phyloP scores from a whole-genome alignment of 2,797 vertebrate species.

The Liparis tanakae region DNA sequence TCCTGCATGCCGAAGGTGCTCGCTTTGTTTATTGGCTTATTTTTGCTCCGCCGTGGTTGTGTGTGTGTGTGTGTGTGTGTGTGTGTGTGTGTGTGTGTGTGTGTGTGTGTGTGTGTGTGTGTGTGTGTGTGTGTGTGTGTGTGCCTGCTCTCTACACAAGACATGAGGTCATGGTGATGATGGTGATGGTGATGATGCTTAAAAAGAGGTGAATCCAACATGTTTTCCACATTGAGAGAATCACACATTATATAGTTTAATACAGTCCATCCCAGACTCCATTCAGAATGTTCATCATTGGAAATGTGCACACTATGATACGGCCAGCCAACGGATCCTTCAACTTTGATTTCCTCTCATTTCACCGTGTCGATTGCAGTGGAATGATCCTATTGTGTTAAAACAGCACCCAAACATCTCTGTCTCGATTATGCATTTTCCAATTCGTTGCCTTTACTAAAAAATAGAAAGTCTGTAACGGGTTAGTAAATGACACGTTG shows the following conservation, averaged over 20 bases:
- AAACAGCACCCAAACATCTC: background rate
- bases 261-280: constrained; percentile 9
- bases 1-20: constrained; percentile 43
- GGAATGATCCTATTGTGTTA: constrained; percentile 6
- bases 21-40: constrained; percentile 21
- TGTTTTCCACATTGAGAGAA: constrained; percentile 6
- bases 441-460: background rate
- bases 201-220: constrained; percentile 3
- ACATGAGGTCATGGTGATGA: constrained; percentile 2
- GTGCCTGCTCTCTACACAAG: constrained; percentile 36
- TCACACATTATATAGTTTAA: background rate
- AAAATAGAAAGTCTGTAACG: constrained; percentile 3
- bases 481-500: constrained; percentile 34
- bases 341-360: constrained; percentile 2
- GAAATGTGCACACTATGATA: constrained; percentile 1
- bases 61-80: constrained; percentile 17
- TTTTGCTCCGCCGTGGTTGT: constrained; percentile 38
- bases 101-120: constrained; percentile 9
- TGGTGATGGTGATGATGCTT: constrained; percentile 22
- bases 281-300: constrained; percentile 7
- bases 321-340: background rate
- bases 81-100: constrained; percentile 11
- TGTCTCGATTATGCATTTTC: background rate
- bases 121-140: background rate
- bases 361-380: background rate